Conservation (phyloP, 37 sponge, comb jelly and placozoan species). For the Axinella damicornis region DNA sequence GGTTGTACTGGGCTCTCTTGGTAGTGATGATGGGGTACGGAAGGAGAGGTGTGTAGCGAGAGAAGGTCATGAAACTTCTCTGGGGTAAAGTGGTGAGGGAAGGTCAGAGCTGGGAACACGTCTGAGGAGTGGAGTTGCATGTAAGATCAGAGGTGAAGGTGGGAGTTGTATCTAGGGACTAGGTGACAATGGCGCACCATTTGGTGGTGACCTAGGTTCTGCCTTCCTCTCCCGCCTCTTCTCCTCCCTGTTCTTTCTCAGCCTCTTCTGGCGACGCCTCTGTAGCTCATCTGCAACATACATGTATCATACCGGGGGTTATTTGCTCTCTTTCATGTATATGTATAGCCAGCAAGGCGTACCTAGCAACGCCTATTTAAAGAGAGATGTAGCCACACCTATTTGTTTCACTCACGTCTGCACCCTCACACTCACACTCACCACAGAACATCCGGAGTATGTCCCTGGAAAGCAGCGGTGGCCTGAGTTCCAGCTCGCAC, state of each 20-base stretch:
- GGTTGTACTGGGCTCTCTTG: no score
- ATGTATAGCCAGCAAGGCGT: no score
- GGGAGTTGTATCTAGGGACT: no score
- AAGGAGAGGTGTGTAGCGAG: constrained; percentile 73
- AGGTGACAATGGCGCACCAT: no score
- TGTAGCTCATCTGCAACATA: constrained; percentile 50
- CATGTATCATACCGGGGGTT: no score
- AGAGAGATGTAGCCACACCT: no score
- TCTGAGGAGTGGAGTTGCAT: no score
- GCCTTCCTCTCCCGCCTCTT: constrained; percentile 37
- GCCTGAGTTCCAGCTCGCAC: constrained; percentile 86
- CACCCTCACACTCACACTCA: background rate
- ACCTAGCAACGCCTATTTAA: no score
- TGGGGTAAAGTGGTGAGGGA: constrained; percentile 43
- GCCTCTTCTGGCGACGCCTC: constrained; percentile 51
- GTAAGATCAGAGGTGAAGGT: no score
- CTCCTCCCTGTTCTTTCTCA: constrained; percentile 74
- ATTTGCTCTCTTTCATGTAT: no score
- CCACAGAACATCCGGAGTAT: constrained; percentile 69
- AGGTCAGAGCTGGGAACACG: background rate
- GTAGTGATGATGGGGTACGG: background rate
- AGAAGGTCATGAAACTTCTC: constrained; percentile 69
- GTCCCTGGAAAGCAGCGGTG: constrained; percentile 63
- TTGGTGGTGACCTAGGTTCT: background rate
- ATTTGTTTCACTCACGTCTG: background rate